Base-by-base conservation (phyloP, 2,888 invertebrate genomes). In the Colostygia pectinataria region DNA sequence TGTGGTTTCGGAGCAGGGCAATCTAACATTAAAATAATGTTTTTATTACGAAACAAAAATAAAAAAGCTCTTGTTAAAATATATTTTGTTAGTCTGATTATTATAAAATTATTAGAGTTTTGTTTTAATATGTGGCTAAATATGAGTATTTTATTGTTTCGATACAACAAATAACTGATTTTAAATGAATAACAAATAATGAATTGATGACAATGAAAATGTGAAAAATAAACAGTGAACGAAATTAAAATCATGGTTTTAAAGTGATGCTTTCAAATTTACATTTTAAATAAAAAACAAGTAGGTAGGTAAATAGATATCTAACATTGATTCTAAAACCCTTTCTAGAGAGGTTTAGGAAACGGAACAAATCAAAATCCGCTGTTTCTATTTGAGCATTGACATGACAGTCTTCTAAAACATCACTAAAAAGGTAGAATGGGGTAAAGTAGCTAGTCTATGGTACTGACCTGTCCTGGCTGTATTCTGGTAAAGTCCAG, bases 401-500 rank as follows among this genome's bases (percentile, higher is more conserved):
- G 47, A 58, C 44, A 38, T n/a, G 63, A 52, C 62, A 54, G 54
- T 64, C 71, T 15, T 76, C 80, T 85, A 84, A 74, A 81, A 86
- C 85, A 87, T 87, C 82, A 83, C 87, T 81, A 86, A 80, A 33
- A 7, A 10, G 23, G n/a, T 79, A 81, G 80, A 72, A 74, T 4
- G 68, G 24, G 31, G 14, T 29, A 25, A 33, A 64, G 62, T 48
- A 9, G 8, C 8, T 34, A 56, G 42, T 37, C 55, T 67, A 47
- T 42, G 53, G 48, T 51, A 82, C 87, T 70, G 85, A 91, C 91
- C 91, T 91, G 89, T 53, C 87, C 86, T 0, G 86, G 82, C 41
- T 83, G 84, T 78, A 87, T 68, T 60, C 89, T 79, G 20, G 85
- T 83, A 66, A 88, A 89, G 72, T 90, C 90, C 59, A 90, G 55